Evolutionary conservation across 2,113 vertebrate genomes (phyloP).

Genomic region (Daboia siamensis): DNA sequence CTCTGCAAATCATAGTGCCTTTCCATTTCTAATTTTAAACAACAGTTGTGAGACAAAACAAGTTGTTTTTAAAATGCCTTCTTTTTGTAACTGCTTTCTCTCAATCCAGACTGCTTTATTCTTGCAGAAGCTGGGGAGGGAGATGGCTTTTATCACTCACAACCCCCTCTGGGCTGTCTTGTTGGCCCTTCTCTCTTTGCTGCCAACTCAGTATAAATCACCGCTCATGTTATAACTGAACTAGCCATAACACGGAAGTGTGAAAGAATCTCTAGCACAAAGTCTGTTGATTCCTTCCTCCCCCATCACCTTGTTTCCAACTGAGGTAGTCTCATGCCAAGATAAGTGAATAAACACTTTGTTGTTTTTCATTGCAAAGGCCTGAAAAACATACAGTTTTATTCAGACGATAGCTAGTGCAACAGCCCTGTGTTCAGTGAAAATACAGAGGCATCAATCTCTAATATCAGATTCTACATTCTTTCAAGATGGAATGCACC

Average conservation of each 20-base stretch:
- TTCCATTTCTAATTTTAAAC: constrained; percentile 41
- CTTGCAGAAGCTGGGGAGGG: constrained; percentile 35
- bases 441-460: constrained; percentile 36
- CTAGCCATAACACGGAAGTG: constrained; percentile 53
- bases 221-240: constrained; percentile 50
- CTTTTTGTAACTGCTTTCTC: constrained; percentile 34
- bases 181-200: constrained; percentile 43
- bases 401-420: constrained; percentile 23
- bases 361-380: constrained; percentile 33
- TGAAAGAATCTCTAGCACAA: constrained; percentile 67
- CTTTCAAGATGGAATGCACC: constrained; percentile 21
- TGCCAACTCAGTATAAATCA: constrained; percentile 49
- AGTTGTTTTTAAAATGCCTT: constrained; percentile 9
- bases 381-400: constrained; percentile 26
- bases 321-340: constrained; percentile 64
- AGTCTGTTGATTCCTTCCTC: constrained; percentile 40
- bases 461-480: constrained; percentile 27
- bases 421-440: constrained; percentile 45
- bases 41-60: constrained; percentile 58
- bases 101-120: constrained; percentile 41
- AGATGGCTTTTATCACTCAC: constrained; percentile 41
- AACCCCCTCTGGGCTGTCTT: constrained; percentile 51
- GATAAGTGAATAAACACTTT: constrained; percentile 56
- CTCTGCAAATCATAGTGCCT: constrained; percentile 10
- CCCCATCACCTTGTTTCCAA: constrained; percentile 22